Evolutionary conservation across 2,797 vertebrate species (phyloP).

Genomic region (Gallinago stenura): DNA sequence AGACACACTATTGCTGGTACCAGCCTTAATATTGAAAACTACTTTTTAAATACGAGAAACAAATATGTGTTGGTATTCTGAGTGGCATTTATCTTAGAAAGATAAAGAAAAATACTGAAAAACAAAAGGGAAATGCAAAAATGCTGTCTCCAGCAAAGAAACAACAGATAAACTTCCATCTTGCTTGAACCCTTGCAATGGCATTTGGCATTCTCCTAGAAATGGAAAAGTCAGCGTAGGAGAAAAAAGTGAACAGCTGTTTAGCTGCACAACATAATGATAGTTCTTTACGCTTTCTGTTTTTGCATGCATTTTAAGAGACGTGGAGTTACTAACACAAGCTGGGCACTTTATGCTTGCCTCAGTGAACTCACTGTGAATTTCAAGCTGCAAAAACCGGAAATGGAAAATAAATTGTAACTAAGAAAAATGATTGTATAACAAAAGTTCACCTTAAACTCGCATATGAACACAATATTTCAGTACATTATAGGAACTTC

Average conservation of each 20-base stretch:
- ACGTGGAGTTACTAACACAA: background rate
- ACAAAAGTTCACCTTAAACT: background rate
- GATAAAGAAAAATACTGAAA: background rate
- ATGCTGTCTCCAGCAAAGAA: background rate
- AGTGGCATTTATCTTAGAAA: background rate
- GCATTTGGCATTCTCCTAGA: slow-evolving; percentile 17
- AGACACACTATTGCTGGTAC: background rate
- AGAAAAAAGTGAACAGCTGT: slow-evolving; percentile 42
- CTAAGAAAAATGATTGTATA: background rate
- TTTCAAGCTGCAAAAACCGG: background rate
- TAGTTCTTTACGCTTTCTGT: background rate
- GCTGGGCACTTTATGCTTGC: background rate
- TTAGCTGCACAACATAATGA: slow-evolving; percentile 37
- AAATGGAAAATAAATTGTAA: background rate
- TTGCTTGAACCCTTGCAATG: background rate
- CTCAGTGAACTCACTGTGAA: background rate
- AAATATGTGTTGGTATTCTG: background rate
- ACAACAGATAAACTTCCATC: background rate
- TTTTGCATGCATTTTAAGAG: slow-evolving; percentile 36
- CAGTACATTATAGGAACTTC: background rate
- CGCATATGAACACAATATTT: background rate
- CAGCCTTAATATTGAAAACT: background rate
- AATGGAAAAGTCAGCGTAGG: slow-evolving; percentile 23
- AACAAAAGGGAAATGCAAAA: background rate
- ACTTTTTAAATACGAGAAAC: background rate